Percentiles rank a stretch among this genome's conserved stretches.
Conservation (phyloP, 2,113 vertebrate genomes). For the Pygoscelis antarcticus region DNA sequence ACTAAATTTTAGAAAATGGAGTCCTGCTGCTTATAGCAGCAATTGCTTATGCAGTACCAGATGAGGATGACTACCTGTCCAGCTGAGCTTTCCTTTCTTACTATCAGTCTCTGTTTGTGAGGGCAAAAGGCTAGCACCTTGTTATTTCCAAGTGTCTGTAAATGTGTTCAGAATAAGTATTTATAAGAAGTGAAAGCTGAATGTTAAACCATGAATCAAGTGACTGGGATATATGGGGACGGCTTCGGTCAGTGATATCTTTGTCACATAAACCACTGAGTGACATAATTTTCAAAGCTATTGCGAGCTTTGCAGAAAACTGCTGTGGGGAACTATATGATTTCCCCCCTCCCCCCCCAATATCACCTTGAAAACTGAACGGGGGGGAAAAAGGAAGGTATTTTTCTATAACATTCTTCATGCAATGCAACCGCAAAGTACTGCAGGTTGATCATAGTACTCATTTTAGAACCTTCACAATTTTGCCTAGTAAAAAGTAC, state of each 20-base stretch:
- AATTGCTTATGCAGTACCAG: background rate
- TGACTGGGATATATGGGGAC: background rate
- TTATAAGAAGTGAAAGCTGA: background rate
- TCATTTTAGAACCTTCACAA: background rate
- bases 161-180: background rate
- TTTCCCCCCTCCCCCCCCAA: background rate
- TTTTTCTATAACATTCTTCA: background rate
- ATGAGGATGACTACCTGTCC: background rate
- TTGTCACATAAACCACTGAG: background rate
- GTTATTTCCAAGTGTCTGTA: background rate
- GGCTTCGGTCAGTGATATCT: background rate
- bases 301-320: background rate
- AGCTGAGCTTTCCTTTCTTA: background rate
- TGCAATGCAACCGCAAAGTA: background rate
- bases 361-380: background rate
- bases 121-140: background rate
- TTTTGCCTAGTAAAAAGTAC: background rate
- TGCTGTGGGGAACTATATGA: background rate
- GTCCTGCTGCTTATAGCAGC: background rate
- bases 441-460: background rate
- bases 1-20: background rate
- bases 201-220: background rate
- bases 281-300: background rate
- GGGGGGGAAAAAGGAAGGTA: background rate
- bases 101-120: background rate